These are phyloP conservation scores for Lottia gigantea DNA, from an alignment of 2,888 invertebrate genomes.

Conservation along the genomic window DNA sequence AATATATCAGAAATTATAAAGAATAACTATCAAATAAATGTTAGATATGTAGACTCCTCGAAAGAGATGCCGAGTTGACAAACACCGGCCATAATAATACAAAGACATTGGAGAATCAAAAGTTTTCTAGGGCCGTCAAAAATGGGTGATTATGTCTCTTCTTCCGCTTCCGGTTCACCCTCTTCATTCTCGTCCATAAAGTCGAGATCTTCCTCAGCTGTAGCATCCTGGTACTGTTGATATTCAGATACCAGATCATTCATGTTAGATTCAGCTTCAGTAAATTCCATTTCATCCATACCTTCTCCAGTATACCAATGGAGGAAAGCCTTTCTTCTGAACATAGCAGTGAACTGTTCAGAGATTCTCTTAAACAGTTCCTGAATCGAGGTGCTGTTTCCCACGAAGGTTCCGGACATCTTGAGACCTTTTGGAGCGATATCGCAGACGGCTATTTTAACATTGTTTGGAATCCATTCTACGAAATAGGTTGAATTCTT, in stretches of 20 bases:
- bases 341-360: slow-evolving; percentile 4
- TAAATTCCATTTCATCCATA: slow-evolving; percentile 10
- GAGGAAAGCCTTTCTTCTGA: slow-evolving; percentile 6
- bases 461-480: slow-evolving; percentile 9
- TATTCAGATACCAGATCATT: slow-evolving; percentile 6
- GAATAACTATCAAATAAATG: no score
- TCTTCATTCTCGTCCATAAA: neutral
- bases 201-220: slow-evolving; percentile 4
- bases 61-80: no score
- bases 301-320: slow-evolving; percentile 8
- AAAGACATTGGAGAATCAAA: no score
- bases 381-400: neutral
- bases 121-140: no score
- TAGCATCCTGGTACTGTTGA: slow-evolving; percentile 7
- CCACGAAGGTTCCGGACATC: slow-evolving; percentile 3
- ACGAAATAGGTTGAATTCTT: slow-evolving; percentile 3
- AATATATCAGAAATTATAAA: no score
- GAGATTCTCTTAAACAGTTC: slow-evolving; percentile 3
- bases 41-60: no score
- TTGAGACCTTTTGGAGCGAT: neutral
- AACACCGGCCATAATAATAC: no score
- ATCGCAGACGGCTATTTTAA: neutral
- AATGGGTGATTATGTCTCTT: neutral
- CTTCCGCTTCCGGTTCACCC: neutral
- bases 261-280: slow-evolving; percentile 9